phyloP scores from a whole-genome alignment of 2,113 vertebrate species.

The Pterocles orientalis region DNA sequence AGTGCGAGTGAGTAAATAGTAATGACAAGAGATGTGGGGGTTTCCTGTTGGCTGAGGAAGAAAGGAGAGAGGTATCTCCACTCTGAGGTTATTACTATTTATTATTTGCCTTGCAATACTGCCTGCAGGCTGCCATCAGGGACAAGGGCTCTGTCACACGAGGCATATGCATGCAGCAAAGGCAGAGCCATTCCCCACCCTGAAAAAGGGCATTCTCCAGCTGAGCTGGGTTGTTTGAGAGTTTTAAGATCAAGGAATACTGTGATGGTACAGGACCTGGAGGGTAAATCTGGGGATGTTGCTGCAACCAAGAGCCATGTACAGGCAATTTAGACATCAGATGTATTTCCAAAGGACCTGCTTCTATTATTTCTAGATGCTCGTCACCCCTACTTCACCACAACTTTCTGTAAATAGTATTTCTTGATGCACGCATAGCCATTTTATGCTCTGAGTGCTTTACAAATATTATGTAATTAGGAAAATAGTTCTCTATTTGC shows the following conservation, averaged over 20 bases:
- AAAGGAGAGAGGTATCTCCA: background rate
- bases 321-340: background rate
- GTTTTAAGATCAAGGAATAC: background rate
- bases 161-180: background rate
- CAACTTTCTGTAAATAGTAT: background rate
- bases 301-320: background rate
- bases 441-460: slow-evolving; percentile 31
- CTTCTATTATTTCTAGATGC: background rate
- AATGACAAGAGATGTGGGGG: background rate
- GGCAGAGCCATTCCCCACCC: background rate
- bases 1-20: background rate
- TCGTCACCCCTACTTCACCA: background rate
- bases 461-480: slow-evolving; percentile 59
- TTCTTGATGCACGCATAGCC: background rate
- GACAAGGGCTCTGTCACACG: background rate
- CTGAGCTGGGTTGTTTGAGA: background rate
- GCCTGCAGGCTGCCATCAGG: background rate
- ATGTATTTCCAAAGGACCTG: background rate
- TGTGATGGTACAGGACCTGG: background rate
- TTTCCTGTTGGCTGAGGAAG: slow-evolving; percentile 40
- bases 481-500: slow-evolving; percentile 47
- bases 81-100: background rate
- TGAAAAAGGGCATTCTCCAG: background rate
- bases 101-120: background rate
- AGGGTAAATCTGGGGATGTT: background rate